Evolutionary conservation across 1,140 invertebrate species (phyloP), one percentile per base, ranked within the genome.

Genomic region (Polypedilum pembai): DNA sequence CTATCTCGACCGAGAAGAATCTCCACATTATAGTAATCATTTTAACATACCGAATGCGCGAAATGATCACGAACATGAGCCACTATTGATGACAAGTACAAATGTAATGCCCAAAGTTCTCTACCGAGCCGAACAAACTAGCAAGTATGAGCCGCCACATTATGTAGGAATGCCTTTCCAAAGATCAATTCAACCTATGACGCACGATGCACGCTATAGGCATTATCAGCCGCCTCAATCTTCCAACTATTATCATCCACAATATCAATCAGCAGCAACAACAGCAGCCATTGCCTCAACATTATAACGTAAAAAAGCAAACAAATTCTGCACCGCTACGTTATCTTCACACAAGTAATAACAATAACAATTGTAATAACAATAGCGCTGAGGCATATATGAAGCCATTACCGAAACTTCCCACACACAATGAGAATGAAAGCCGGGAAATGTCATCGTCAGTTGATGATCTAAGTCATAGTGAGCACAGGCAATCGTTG

Each of bases 401-500:
- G 77, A 87, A 87, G 78, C 86, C 87, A n/a, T 78, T 87, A 76
- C 87, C 86, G 40, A 86, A 86, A 77, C 74, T 82, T 73, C 85
- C 85, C 84, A 7, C 77, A 3, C 79, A 82, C 24, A 74, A 81
- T 18, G 66, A 40, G 41, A 81, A 82, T 73, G 81, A 82, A 74
- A 80, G 76, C 73, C 79, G 80, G 2, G 81, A 82, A 73, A 80
- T 82, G 80, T 92, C 90, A 0, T 92, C 91, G 0, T 91, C 90
- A 1, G 91, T 33, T 33, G 24, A 92, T 80, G 91, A 92, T 80
- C 86, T 92, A 17, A 91, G 90, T 79, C 92, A 90, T 0, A 81
- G 92, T 1, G 92, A 92, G 75, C 87, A 90, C 75, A 92, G 90
- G 24, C 91, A 91, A 2, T 91, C 89, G 78, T 87, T 91, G 66